Evolutionary conservation across 1,140 invertebrate species (phyloP).

Genomic region (Leptopilina boulardi): DNA sequence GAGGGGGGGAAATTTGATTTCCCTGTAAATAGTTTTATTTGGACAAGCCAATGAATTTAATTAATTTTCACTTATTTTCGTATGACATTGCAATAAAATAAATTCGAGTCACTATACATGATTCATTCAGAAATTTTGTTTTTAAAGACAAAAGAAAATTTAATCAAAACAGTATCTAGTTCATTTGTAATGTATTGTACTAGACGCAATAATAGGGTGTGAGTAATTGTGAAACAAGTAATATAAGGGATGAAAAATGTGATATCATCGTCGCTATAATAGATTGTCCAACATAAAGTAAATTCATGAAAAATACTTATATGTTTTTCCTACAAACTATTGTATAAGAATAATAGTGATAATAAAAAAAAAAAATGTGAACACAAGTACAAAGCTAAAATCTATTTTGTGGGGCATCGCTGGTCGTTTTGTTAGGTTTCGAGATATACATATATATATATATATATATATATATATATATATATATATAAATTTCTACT

Average conservation of each 20-base stretch:
- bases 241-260: constrained; percentile 6
- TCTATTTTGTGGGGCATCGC: neutral
- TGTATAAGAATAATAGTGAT: neutral
- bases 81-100: no score
- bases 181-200: no score
- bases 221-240: neutral
- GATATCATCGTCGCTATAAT: neutral
- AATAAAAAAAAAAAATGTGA: neutral
- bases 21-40: no score
- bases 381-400: neutral
- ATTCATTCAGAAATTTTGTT: no score
- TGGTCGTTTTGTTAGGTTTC: neutral
- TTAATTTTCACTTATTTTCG: no score
- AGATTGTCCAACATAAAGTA: neutral
- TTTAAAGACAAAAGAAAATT: no score
- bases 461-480: no score
- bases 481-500: no score
- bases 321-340: neutral
- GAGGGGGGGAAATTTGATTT: no score
- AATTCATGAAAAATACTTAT: neutral
- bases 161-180: no score
- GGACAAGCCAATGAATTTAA: no score
- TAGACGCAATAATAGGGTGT: neutral
- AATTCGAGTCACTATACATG: no score
- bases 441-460: neutral